Percentiles rank a stretch among this genome's conserved stretches.
Conservation (phyloP, 1,140 invertebrate species). For the Scaptomyza graminum region DNA sequence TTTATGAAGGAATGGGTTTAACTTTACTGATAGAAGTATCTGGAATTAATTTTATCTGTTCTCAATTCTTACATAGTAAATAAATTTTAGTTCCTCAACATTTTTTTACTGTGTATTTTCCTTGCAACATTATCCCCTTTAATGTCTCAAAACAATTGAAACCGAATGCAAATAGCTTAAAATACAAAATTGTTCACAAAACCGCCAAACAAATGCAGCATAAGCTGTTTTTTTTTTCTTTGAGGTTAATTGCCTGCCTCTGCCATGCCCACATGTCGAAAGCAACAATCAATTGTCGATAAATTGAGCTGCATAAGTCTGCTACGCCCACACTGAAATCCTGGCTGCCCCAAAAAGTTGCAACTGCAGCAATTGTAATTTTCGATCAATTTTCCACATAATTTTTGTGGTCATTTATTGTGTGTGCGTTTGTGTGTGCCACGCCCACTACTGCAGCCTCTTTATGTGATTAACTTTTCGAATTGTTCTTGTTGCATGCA, state of each 20-base stretch:
- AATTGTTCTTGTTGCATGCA: constrained; percentile 46
- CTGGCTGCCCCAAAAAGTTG: constrained; percentile 17
- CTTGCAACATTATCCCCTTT: background rate
- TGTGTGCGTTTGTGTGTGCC: constrained; percentile 10
- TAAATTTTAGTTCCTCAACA: background rate
- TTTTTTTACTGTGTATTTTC: background rate
- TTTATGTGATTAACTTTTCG: constrained; percentile 72
- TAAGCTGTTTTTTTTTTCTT: constrained; percentile 17
- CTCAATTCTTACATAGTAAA: background rate
- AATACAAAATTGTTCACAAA: constrained; percentile 40
- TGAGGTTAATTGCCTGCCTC: background rate
- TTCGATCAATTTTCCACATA: constrained; percentile 72
- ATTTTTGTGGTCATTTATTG: constrained; percentile 67
- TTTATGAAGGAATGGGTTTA: too few relatives aligned
- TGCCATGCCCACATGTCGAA: constrained; percentile 14
- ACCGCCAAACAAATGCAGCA: constrained; percentile 76
- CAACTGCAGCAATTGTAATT: constrained; percentile 75
- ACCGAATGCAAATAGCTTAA: constrained; percentile 2
- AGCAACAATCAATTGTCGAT: constrained; percentile 58
- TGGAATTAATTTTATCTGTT: too few relatives aligned
- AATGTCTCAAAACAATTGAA: background rate
- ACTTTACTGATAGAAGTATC: too few relatives aligned
- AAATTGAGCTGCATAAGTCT: constrained; percentile 49
- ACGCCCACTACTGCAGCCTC: constrained; percentile 38
- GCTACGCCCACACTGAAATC: background rate